Conservation (phyloP, 2,888 invertebrate species). For the Hesperia comma region DNA sequence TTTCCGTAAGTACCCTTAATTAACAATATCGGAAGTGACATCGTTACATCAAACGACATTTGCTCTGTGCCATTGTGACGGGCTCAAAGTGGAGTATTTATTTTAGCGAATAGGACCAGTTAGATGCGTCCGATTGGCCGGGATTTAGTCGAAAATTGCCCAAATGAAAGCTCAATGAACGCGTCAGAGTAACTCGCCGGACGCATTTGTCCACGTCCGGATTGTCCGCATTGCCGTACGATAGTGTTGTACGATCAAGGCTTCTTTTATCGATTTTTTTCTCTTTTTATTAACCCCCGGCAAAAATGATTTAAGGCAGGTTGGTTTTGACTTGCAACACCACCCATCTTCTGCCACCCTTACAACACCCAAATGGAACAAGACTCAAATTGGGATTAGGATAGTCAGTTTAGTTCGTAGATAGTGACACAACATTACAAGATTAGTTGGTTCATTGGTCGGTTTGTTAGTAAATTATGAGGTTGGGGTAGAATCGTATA, state of each 20-base stretch:
- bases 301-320: too few relatives aligned
- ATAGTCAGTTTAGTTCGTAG: too few relatives aligned
- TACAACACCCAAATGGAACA: too few relatives aligned
- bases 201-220: constrained; percentile 80
- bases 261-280: constrained; percentile 8
- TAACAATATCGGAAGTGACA: constrained; percentile 4
- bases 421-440: too few relatives aligned
- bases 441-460: too few relatives aligned
- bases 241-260: constrained; percentile 55
- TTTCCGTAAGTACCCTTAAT: neutral
- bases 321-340: too few relatives aligned
- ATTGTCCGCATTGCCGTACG: constrained; percentile 80
- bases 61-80: constrained; percentile 37
- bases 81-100: constrained; percentile 59
- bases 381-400: too few relatives aligned
- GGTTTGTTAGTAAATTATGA: too few relatives aligned
- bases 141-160: constrained; percentile 81
- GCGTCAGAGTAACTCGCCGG: constrained; percentile 77
- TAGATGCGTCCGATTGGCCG: constrained; percentile 56
- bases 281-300: too few relatives aligned
- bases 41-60: constrained; percentile 36
- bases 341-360: too few relatives aligned
- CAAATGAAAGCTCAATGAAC: constrained; percentile 83
- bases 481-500: too few relatives aligned
- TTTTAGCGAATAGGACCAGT: constrained; percentile 64